phyloP scores from a whole-genome alignment of 2,113 vertebrate species.

The Archocentrus centrarchus region DNA sequence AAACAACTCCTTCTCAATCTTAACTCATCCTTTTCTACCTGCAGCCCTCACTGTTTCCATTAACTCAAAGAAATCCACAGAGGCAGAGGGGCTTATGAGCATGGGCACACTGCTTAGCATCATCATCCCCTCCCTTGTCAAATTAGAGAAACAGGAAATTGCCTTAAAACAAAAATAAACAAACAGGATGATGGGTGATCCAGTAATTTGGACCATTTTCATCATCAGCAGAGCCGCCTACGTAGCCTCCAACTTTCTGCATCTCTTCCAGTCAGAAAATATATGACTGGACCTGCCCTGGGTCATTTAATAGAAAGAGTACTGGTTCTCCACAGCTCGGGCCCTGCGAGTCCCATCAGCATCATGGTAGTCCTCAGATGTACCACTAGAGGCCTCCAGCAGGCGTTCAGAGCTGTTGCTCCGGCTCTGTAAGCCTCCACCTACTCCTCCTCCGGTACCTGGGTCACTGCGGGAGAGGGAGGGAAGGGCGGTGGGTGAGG shows the following conservation, averaged over 20 bases:
- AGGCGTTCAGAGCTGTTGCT: slow-evolving; percentile 91
- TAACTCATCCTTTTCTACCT: neutral
- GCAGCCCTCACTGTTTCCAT: neutral
- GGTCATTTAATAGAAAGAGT: slow-evolving; percentile 92
- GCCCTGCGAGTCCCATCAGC: slow-evolving; percentile 86
- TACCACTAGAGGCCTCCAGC: slow-evolving; percentile 81
- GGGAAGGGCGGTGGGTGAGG: slow-evolving; percentile 78
- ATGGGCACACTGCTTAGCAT: neutral
- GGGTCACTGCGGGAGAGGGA: slow-evolving; percentile 77
- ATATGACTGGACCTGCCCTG: neutral
- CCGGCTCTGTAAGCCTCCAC: slow-evolving; percentile 82
- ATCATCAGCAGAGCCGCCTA: slow-evolving; percentile 6
- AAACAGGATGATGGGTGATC: slow-evolving; percentile 37
- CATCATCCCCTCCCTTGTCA: slow-evolving; percentile 8
- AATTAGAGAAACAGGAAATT: slow-evolving; percentile 55
- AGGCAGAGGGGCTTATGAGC: slow-evolving; percentile 12
- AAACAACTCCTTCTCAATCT: neutral
- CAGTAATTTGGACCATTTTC: slow-evolving; percentile 41
- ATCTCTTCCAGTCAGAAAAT: slow-evolving; percentile 10
- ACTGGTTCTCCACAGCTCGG: slow-evolving; percentile 96
- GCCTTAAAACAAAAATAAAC: slow-evolving; percentile 50
- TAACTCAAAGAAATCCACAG: slow-evolving; percentile 5
- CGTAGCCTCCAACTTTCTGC: slow-evolving; percentile 24
- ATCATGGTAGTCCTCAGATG: slow-evolving; percentile 88
- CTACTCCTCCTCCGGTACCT: slow-evolving; percentile 71